phyloP scores from a whole-genome alignment of 1,140 invertebrate species.

The Oryctes rhinoceros region DNA sequence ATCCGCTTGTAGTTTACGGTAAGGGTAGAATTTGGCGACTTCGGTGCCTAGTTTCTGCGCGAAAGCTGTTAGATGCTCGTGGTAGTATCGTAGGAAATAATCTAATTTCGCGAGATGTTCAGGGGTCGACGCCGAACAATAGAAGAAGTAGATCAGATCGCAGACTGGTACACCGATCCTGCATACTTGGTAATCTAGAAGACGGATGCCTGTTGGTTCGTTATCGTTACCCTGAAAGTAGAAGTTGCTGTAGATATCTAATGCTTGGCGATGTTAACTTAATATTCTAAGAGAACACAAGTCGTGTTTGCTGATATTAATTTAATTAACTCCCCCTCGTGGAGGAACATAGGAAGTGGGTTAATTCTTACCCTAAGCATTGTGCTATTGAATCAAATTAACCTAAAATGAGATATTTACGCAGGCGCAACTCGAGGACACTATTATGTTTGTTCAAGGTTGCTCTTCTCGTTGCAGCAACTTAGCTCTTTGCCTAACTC shows the following conservation, averaged over 20 bases:
- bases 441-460: no score
- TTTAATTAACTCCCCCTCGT: no score
- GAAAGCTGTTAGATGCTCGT: background rate
- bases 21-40: background rate
- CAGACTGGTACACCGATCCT: background rate
- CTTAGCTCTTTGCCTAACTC: no score
- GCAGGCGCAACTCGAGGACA: no score
- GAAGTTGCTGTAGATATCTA: background rate
- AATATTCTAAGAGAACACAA: background rate
- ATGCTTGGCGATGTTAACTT: background rate
- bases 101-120: background rate
- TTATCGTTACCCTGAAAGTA: background rate
- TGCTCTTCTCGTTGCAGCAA: no score
- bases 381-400: no score
- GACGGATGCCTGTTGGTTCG: background rate
- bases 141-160: background rate
- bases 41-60: background rate
- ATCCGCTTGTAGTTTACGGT: background rate
- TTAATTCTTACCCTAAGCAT: no score
- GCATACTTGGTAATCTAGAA: background rate
- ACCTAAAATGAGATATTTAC: no score
- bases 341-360: no score
- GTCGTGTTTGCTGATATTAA: background rate
- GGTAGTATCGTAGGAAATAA: background rate
- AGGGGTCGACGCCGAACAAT: background rate